Conservation (phyloP, 2,888 invertebrate species). For the Cotesia congregata region DNA sequence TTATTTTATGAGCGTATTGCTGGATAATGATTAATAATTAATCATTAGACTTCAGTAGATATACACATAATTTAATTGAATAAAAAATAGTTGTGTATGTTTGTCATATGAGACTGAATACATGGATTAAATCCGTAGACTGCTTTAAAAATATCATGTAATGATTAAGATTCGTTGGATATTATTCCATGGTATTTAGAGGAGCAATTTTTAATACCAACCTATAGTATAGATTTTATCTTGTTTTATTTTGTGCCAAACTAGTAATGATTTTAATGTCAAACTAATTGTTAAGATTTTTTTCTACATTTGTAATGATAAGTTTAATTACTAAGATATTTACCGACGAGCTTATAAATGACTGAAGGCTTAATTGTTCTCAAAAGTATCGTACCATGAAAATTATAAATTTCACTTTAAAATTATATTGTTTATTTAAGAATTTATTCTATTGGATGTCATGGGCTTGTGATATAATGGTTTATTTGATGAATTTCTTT, state of each 20-base stretch:
- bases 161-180: neutral
- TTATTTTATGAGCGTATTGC: conserved; percentile 86
- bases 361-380: no score
- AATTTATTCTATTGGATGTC: neutral
- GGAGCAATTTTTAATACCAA: neutral
- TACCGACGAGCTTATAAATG: neutral
- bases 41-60: neutral
- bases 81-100: neutral
- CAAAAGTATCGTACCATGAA: neutral
- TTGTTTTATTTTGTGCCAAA: neutral
- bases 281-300: neutral
- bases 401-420: neutral
- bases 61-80: neutral
- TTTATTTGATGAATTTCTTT: neutral
- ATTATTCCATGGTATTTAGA: neutral
- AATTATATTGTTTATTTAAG: neutral
- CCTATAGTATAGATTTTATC: neutral
- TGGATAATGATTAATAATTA: conserved; percentile 26
- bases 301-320: neutral
- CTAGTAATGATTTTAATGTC: neutral
- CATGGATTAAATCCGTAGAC: neutral
- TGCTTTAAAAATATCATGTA: neutral
- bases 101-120: neutral
- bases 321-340: neutral
- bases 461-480: neutral